Conservation (phyloP, 1,140 invertebrate species). For the Camponotus vicinus region DNA sequence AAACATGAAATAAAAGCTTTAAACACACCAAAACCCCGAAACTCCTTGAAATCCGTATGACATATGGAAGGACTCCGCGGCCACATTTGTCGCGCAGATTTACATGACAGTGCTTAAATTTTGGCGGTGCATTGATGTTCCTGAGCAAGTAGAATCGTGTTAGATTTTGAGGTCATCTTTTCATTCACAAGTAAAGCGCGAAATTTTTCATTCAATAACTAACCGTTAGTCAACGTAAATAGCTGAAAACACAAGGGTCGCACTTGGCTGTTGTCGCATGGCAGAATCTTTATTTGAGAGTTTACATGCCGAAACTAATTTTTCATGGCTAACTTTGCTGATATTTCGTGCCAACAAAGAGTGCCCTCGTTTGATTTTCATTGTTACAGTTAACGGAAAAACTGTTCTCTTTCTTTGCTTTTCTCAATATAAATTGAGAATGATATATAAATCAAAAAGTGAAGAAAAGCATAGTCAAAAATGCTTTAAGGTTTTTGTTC, state of each 20-base stretch:
- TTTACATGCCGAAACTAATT: conserved; percentile 79
- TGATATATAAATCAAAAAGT: neutral
- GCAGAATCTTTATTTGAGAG: conserved; percentile 78
- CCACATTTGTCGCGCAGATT: neutral
- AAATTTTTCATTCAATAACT: neutral
- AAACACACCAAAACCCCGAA: no score
- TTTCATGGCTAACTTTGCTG: conserved; percentile 81
- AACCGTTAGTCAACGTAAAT: conserved; percentile 17
- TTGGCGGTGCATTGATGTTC: no score
- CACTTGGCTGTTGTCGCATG: neutral
- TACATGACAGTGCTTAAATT: neutral
- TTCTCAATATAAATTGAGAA: neutral
- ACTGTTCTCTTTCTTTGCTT: neutral
- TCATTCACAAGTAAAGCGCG: neutral
- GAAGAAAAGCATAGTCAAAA: neutral
- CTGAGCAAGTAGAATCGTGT: neutral
- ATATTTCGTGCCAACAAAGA: neutral
- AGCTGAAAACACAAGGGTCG: neutral
- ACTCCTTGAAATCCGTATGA: neutral
- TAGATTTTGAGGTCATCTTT: neutral
- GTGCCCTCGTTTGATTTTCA: neutral
- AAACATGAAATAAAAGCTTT: no score
- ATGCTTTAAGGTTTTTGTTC: neutral
- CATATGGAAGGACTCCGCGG: neutral
- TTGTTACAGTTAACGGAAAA: neutral